Conservation (phyloP, 2,797 vertebrate genomes). For the Anguilla pacifica region DNA sequence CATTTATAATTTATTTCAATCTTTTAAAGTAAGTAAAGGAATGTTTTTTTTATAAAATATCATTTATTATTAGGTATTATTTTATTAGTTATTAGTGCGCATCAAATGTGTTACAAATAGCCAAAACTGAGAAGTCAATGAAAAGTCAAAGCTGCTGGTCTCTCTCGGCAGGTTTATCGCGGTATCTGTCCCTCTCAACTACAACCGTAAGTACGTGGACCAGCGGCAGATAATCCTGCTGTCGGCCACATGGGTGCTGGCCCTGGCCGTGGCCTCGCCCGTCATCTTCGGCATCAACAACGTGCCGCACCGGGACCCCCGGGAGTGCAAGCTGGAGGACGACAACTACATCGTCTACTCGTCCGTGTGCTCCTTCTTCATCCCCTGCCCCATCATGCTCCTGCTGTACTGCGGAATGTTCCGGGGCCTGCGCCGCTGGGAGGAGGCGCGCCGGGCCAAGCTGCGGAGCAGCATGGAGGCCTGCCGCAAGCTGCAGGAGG, state of each 20-base stretch:
- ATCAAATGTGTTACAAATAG: not conserved
- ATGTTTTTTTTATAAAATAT: no score
- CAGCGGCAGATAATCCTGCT: conserved; percentile 84
- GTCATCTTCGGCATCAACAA: conserved; percentile 93
- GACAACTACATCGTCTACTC: conserved; percentile 88
- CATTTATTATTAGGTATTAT: not conserved
- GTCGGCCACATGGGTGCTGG: conserved; percentile 88
- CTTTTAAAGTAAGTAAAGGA: not conserved
- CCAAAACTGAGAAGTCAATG: not conserved
- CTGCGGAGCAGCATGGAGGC: conserved; percentile 77
- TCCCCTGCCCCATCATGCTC: conserved; percentile 94
- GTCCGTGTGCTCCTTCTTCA: conserved; percentile 94
- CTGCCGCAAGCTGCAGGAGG: conserved; percentile 70
- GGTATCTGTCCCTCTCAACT: conserved; percentile 84
- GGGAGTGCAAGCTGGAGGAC: conserved; percentile 88
- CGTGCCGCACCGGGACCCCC: conserved; percentile 77
- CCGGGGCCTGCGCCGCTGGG: conserved; percentile 85
- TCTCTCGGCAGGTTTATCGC: conserved; percentile 86
- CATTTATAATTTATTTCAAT: not conserved
- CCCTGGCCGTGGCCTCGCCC: conserved; percentile 89
- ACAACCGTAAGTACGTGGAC: conserved; percentile 87
- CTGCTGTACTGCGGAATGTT: conserved; percentile 92
- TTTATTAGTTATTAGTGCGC: not conserved
- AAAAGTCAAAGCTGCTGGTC: not conserved
- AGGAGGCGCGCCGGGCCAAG: conserved; percentile 83